Evolutionary conservation across 2,113 vertebrate species (phyloP).

Genomic region (Rhynchopsitta pachyrhyncha): DNA sequence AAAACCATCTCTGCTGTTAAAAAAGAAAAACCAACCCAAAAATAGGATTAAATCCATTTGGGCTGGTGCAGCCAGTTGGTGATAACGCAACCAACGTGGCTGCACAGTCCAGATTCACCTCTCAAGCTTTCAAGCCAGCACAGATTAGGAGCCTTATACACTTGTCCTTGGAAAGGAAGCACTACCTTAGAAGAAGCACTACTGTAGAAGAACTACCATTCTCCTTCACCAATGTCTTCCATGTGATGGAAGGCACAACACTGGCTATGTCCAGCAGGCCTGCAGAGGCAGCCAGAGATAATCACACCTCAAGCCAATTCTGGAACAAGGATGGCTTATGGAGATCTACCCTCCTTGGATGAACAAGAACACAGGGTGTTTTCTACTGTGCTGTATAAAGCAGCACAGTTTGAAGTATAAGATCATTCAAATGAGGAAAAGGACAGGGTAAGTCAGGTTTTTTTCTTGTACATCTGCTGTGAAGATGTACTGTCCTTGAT

Average conservation of each 20-base stretch:
- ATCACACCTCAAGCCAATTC: neutral
- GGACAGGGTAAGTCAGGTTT: neutral
- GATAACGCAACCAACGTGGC: neutral
- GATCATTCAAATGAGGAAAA: neutral
- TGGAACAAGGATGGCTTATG: neutral
- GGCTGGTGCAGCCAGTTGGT: neutral
- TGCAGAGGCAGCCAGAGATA: neutral
- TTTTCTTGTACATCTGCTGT: neutral
- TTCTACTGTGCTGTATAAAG: neutral
- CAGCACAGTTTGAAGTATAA: neutral
- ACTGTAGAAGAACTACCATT: neutral
- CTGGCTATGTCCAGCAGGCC: neutral
- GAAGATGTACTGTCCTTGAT: neutral
- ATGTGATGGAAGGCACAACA: neutral
- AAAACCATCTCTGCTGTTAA: accelerated
- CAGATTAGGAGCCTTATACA: neutral
- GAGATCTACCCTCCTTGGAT: neutral
- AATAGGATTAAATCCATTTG: neutral
- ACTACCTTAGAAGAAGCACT: neutral
- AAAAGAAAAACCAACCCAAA: neutral
- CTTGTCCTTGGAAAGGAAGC: neutral
- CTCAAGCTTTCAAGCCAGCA: neutral
- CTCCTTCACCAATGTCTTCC: neutral
- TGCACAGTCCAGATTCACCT: neutral
- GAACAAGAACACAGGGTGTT: neutral